phyloP scores from a whole-genome alignment of 2,888 invertebrate genomes.

The Phoenoteleia sp. region DNA sequence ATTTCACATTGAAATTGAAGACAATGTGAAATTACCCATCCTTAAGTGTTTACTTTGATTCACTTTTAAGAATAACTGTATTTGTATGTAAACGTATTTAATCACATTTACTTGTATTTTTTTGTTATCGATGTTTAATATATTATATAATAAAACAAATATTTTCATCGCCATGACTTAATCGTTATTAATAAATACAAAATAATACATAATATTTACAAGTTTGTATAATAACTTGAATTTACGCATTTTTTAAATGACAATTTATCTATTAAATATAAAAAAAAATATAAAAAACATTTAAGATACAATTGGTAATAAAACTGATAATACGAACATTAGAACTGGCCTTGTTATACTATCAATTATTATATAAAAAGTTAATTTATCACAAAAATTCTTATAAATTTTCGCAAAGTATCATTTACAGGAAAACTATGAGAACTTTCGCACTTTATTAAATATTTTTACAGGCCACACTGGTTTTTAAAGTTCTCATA shows the following conservation, averaged over 20 bases:
- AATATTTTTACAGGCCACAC: background rate
- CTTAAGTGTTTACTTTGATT: no score
- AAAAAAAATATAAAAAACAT: background rate
- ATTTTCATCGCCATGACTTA: slow-evolving; percentile 9
- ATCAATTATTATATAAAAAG: background rate
- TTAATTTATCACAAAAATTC: background rate
- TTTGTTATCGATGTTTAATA: slow-evolving; percentile 19
- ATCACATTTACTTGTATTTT: no score
- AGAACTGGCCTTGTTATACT: background rate
- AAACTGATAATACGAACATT: background rate
- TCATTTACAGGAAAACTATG: background rate
- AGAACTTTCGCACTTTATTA: background rate
- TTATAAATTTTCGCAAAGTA: background rate
- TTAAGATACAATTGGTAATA: background rate
- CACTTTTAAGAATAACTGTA: no score
- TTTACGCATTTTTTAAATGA: background rate
- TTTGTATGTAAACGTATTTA: no score
- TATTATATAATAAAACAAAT: slow-evolving; percentile 47
- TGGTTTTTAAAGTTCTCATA: background rate
- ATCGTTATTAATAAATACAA: slow-evolving; percentile 47
- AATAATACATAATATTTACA: slow-evolving; percentile 49
- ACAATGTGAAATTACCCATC: no score
- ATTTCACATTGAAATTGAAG: no score
- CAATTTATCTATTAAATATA: background rate
- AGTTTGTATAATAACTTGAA: background rate